Base-by-base conservation (phyloP, 1,140 invertebrate genomes). In the Leucophenga varia region DNA sequence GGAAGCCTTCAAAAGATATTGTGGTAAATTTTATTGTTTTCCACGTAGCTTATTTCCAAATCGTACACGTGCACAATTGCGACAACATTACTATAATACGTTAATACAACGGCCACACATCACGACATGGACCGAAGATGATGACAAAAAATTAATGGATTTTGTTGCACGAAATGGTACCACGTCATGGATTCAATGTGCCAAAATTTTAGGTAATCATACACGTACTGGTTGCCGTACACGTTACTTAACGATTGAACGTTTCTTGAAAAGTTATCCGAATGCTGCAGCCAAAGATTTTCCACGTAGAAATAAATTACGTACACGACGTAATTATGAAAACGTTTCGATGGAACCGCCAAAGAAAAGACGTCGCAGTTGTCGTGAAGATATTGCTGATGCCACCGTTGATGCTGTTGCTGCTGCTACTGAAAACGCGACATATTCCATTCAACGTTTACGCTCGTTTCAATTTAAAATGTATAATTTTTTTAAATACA, bases 1-100 rank as follows among this genome's bases (percentile, higher is more conserved):
- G 2, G 71, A 79, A 10, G 79, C 79, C 43, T 74, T 81, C 2
- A 63, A 76, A 12, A 79, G 80, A 43, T 84, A 80, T 74, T 84
- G 84, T 0, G 51, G 45, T n/a, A 77, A 84, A 56, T 86, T 81
- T 42, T 47, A 49, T 14, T 76, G 75, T 54, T 78, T 80, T 45
- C 55, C 76, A 1, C 55, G 69, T 8, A 56, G 63, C n/a, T 25
- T 78, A 3, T 72, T 83, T 53, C 78, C 79, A 4, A 49, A 77
- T 32, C 74, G 81, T 40, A 76, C 78, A 1, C 61, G 68, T 10
- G 54, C 74, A 2, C 82, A 83, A 53, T 59, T 82, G 1, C 77
- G 73, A 20, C 61, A 76, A 19, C 77, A 77, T 32, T 82, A 78
- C 47, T 57, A 64, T 3, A 76, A 74, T 0, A 44, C 46, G 10